A percentile compares a stretch with the other conserved stretches of the same genome.
Conservation (phyloP, 2,113 vertebrate genomes). For the Epinephelus moara region DNA sequence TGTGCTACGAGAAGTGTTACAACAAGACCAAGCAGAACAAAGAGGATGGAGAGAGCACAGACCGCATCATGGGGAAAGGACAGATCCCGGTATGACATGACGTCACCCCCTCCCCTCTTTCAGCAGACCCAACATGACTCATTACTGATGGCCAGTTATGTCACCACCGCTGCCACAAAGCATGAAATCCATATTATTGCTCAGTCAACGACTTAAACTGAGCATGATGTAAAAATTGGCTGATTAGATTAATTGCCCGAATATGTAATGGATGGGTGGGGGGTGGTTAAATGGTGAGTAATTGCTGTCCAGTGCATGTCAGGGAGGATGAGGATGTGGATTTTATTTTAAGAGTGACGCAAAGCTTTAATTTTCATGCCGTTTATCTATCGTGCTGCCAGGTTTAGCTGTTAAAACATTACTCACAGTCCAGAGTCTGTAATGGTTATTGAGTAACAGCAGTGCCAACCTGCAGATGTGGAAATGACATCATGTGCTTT, state of each 20-base stretch:
- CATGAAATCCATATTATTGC: slow-evolving; percentile 46
- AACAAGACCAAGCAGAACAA: slow-evolving; percentile 92
- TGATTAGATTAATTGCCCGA: slow-evolving; percentile 46
- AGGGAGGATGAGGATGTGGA: background rate
- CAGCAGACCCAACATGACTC: slow-evolving; percentile 42
- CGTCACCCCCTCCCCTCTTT: slow-evolving; percentile 57
- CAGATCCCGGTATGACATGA: slow-evolving; percentile 91
- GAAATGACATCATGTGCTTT: slow-evolving; percentile 9
- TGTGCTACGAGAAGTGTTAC: slow-evolving; percentile 98
- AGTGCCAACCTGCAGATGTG: background rate
- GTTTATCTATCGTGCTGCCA: background rate
- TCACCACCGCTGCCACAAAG: slow-evolving; percentile 39
- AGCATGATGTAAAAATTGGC: slow-evolving; percentile 28
- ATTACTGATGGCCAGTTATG: slow-evolving; percentile 57
- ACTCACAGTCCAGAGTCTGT: background rate
- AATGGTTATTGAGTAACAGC: slow-evolving; percentile 12
- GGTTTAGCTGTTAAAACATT: slow-evolving; percentile 1
- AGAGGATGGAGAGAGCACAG: slow-evolving; percentile 92
- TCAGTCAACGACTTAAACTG: slow-evolving; percentile 11
- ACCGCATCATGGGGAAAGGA: slow-evolving; percentile 95
- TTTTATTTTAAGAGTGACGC: background rate
- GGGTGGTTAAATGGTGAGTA: background rate
- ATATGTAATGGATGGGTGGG: slow-evolving; percentile 16
- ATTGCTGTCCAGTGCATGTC: background rate
- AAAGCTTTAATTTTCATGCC: slow-evolving; percentile 4